Conservation (phyloP, 1,140 invertebrate genomes). For the Ladona fulva region DNA sequence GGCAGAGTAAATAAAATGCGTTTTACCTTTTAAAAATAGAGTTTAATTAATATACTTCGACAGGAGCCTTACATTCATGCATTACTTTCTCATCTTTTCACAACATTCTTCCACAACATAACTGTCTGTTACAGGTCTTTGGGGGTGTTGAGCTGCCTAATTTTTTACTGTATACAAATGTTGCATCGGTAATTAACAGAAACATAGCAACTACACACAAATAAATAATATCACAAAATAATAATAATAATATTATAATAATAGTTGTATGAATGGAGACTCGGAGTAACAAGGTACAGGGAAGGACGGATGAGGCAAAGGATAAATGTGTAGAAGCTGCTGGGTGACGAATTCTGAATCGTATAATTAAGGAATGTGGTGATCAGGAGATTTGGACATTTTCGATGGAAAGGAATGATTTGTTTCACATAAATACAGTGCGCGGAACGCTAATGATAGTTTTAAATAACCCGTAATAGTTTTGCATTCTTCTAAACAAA, state of each 20-base stretch:
- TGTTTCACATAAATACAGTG: neutral
- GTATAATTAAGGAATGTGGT: neutral
- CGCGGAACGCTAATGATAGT: neutral
- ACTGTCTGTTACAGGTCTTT: neutral
- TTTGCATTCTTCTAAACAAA: neutral
- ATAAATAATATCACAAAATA: slow-evolving; percentile 5
- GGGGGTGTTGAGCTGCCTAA: too few species aligned
- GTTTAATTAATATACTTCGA: slow-evolving; percentile 11
- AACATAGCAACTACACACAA: slow-evolving; percentile 1
- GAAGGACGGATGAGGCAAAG: neutral
- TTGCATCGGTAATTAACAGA: neutral
- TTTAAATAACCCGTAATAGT: slow-evolving; percentile 7
- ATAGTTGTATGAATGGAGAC: neutral
- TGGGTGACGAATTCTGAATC: neutral
- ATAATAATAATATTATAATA: neutral
- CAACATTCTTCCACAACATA: neutral
- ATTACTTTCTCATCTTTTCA: neutral
- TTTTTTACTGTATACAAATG: too few species aligned
- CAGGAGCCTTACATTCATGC: neutral
- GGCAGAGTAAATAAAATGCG: neutral
- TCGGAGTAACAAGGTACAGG: neutral
- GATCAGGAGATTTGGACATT: neutral
- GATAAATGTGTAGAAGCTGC: neutral
- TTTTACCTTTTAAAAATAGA: neutral
- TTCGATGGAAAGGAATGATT: neutral